Percentiles rank a stretch among this genome's conserved stretches.
These are phyloP conservation scores for Gnathonemus echidnorhynchus DNA, from an alignment of 2,113 vertebrate genomes.

Conservation along the genomic window DNA sequence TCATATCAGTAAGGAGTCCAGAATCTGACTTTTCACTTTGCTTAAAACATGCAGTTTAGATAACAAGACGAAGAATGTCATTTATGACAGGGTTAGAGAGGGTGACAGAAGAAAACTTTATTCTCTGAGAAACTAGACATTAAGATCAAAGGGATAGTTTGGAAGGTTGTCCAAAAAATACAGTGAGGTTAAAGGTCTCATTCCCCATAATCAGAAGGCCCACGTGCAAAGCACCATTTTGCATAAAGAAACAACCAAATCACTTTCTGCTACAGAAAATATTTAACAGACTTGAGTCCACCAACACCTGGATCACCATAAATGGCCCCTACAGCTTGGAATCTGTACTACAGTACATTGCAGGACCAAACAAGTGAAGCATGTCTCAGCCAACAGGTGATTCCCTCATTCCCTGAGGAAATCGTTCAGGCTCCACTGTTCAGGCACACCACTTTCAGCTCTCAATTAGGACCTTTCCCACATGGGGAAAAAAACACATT, in stretches of 20 bases:
- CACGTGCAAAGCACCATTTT: not conserved
- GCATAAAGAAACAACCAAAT: not conserved
- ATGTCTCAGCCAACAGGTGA: not conserved
- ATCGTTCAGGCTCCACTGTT: not conserved
- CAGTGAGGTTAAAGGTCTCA: not conserved
- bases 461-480: not conserved
- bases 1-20: not conserved
- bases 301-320: not conserved
- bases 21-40: not conserved
- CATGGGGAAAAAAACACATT: not conserved
- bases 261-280: no score
- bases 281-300: no score
- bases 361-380: not conserved
- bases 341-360: not conserved
- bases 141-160: not conserved
- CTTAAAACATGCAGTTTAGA: not conserved
- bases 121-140: not conserved
- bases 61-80: not conserved
- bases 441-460: not conserved
- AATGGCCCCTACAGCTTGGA: not conserved
- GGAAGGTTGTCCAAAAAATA: not conserved
- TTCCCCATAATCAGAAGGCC: not conserved
- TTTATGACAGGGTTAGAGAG: not conserved
- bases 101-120: not conserved
- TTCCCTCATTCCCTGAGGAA: not conserved